Conservation (phyloP, 2,113 vertebrate genomes). For the Osmerus mordax region DNA sequence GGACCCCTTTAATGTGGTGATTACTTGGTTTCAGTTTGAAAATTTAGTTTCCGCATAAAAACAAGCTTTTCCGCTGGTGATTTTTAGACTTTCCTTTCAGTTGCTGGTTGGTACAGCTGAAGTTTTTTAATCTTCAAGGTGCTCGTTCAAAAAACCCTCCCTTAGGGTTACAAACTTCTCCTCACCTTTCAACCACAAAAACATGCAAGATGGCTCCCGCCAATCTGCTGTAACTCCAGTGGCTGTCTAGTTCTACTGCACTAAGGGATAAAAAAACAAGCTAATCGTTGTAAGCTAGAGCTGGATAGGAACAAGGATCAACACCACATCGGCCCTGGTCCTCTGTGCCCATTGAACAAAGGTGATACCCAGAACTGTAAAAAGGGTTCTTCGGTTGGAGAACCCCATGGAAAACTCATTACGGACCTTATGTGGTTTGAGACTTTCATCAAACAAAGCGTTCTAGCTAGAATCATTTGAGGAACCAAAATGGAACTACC, state of each 20-base stretch:
- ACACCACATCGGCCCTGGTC: constrained; percentile 40
- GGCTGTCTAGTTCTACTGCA: constrained; percentile 46
- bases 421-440: too few relatives aligned
- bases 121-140: constrained; percentile 33
- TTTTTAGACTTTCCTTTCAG: constrained; percentile 64
- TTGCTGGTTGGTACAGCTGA: constrained; percentile 54
- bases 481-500: too few relatives aligned
- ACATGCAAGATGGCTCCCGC: background rate
- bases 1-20: constrained; percentile 74
- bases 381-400: too few relatives aligned
- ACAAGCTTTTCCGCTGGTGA: constrained; percentile 61
- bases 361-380: too few relatives aligned
- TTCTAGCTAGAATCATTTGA: too few relatives aligned
- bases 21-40: constrained; percentile 67
- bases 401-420: too few relatives aligned
- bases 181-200: constrained; percentile 13
- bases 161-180: constrained; percentile 38
- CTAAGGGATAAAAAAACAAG: constrained; percentile 17
- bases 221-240: constrained; percentile 31
- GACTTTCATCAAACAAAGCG: too few relatives aligned
- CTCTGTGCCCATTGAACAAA: constrained; percentile 26
- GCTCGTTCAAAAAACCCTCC: constrained; percentile 39
- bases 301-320: constrained; percentile 48
- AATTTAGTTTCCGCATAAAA: constrained; percentile 69
- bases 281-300: constrained; percentile 46